A percentile compares a stretch with the other conserved stretches of the same genome.
phyloP scores from a whole-genome alignment of 35 echinoderm and acorn worm genomes.

The Apostichopus japonicus region DNA sequence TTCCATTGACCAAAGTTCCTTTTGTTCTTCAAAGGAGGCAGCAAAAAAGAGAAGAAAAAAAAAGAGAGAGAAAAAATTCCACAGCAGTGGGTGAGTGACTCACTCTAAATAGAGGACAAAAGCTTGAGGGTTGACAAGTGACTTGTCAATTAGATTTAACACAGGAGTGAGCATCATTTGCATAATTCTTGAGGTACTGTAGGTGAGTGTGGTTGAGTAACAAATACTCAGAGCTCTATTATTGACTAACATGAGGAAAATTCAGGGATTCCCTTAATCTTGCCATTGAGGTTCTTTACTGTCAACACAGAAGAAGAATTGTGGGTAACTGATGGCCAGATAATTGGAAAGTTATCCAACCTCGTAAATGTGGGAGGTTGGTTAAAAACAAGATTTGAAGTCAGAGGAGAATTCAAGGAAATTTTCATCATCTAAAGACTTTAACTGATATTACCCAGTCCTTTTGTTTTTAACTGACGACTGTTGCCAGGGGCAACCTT shows the following conservation, averaged over 20 bases:
- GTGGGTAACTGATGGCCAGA: neutral
- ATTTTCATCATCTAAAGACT: no score
- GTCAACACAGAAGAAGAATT: neutral
- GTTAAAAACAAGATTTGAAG: neutral
- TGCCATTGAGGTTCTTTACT: neutral
- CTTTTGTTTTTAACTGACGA: no score
- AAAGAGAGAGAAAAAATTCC: neutral
- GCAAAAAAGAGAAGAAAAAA: neutral
- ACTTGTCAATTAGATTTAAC: neutral
- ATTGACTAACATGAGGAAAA: neutral
- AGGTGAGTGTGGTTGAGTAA: neutral
- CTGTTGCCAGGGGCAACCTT: no score
- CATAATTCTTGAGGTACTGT: neutral
- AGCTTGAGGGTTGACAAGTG: neutral
- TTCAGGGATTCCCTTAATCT: neutral
- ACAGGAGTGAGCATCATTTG: neutral
- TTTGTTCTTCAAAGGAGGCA: neutral
- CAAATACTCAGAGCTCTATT: neutral
- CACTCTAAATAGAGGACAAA: neutral
- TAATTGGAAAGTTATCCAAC: neutral
- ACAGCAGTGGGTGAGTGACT: neutral
- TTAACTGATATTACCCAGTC: no score
- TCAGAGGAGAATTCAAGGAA: no score
- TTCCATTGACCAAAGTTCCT: neutral
- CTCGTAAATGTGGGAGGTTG: neutral